These are phyloP conservation scores for Escarpia spicata DNA, from an alignment of 2,888 invertebrate genomes.

Conservation along the genomic window DNA sequence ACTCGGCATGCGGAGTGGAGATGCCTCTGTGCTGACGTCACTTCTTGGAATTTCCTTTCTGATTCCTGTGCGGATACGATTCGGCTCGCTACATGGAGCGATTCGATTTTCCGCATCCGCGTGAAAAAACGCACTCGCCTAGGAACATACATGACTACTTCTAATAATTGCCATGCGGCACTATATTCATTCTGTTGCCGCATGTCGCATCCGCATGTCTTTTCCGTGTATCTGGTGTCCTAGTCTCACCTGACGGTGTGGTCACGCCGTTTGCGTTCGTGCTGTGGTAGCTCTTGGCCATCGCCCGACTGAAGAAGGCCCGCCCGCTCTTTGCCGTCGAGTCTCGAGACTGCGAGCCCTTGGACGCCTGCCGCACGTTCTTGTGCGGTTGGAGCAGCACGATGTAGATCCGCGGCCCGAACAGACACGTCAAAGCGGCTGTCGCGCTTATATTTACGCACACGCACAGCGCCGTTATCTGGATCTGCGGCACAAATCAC, in stretches of 20 bases:
- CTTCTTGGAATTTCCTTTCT: no score
- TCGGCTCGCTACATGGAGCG: no score
- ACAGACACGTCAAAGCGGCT: slow-evolving; percentile 76
- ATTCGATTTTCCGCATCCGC: no score
- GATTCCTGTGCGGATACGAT: no score
- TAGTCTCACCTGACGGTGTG: background rate
- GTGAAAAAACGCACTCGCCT: no score
- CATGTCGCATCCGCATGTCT: no score
- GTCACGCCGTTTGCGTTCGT: background rate
- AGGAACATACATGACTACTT: no score
- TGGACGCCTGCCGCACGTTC: slow-evolving; percentile 71
- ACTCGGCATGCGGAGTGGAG: no score
- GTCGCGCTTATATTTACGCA: slow-evolving; percentile 77
- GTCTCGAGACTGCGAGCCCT: slow-evolving; percentile 19
- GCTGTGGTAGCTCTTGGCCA: background rate
- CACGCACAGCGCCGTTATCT: slow-evolving; percentile 77
- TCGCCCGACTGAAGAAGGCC: slow-evolving; percentile 33
- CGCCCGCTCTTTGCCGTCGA: background rate
- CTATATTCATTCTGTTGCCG: no score
- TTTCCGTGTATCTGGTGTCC: background rate
- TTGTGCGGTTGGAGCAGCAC: slow-evolving; percentile 80
- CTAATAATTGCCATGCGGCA: no score
- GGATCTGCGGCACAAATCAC: slow-evolving; percentile 69
- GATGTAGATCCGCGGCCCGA: slow-evolving; percentile 79
- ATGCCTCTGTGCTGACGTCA: no score